Evolutionary conservation across 2,797 vertebrate species (phyloP), one percentile per base, ranked within the genome.

Genomic region (Acrossocheilus fasciatus): DNA sequence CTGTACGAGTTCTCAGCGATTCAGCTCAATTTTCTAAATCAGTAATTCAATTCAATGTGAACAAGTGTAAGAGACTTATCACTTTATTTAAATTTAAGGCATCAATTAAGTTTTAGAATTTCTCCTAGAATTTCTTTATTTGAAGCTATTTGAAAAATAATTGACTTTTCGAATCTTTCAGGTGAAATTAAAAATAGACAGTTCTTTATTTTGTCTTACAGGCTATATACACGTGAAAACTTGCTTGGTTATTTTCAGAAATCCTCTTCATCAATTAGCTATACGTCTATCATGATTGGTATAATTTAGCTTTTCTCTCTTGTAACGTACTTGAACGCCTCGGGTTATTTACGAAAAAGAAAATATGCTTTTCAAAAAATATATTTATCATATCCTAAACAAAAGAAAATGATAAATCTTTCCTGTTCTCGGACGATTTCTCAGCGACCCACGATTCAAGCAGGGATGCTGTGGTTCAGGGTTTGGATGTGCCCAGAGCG

Each of bases 401-500:
- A 66, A 74, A 45, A 73, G 54, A 83, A 4, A 23, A 30, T 2
- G n/a, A 47, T 8, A 36, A 50, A 76, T 30, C 2, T 76, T 66
- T 59, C 36, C 8, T 6, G 6, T 23, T 70, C 30, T 54, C n/a
- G 47, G 23, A 73, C 52, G 6, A 17, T 75, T 72, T 73, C 3
- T 72, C 70, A 52, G 36, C 4, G 66, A 52, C 85, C 57, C 18
- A 11, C 14, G 41, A 52, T 78, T 82, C 11, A 86, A 39, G 34
- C 66, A 39, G 50, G 20, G 39, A 26, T 10, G 50, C 45, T 45
- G 54, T 5, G 80, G 39, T 59, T n/a, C 5, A 14, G 2, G 70
- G 57, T 69, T 83, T 82, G 34, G 54, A 81, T 90, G 86, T 88
- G 79, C 26, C 84, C 78, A 83, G 45, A 91, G 87, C 89, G 89